Conservation (phyloP, 2,797 vertebrate genomes). For the Molossus alvarezi region DNA sequence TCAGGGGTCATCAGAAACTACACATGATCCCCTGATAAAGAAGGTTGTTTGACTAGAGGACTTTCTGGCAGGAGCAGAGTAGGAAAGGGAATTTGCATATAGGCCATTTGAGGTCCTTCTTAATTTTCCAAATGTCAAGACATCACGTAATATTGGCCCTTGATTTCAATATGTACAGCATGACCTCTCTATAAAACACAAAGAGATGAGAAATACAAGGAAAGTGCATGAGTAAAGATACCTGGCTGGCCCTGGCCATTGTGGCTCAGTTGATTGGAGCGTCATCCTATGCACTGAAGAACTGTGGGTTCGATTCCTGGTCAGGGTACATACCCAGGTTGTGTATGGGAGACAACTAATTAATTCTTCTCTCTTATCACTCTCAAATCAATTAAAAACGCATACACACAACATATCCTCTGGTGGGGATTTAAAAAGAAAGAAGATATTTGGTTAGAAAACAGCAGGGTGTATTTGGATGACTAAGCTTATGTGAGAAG, state of each 20-base stretch:
- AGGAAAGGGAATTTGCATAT: not conserved
- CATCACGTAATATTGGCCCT: not conserved
- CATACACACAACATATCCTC: not conserved
- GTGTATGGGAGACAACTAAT: no score
- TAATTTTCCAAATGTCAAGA: constrained; percentile 18
- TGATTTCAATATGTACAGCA: not conserved
- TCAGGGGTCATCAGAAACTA: not conserved
- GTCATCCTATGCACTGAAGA: no score
- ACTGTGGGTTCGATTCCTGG: no score
- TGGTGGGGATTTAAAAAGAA: not conserved
- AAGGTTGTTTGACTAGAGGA: not conserved
- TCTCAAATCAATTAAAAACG: no score
- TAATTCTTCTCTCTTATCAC: no score
- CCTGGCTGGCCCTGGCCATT: not conserved
- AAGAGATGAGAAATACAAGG: not conserved
- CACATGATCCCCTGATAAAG: not conserved
- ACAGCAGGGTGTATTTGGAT: not conserved
- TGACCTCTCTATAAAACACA: not conserved
- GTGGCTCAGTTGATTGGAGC: no score
- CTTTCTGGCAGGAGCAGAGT: not conserved
- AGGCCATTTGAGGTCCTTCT: not conserved
- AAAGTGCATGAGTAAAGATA: not conserved
- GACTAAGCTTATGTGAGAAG: not conserved
- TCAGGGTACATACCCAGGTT: no score
- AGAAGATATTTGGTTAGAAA: not conserved